Evolutionary conservation across 2,113 vertebrate species (phyloP), one percentile per base, ranked within the genome.

Genomic region (Eretmochelys imbricata): DNA sequence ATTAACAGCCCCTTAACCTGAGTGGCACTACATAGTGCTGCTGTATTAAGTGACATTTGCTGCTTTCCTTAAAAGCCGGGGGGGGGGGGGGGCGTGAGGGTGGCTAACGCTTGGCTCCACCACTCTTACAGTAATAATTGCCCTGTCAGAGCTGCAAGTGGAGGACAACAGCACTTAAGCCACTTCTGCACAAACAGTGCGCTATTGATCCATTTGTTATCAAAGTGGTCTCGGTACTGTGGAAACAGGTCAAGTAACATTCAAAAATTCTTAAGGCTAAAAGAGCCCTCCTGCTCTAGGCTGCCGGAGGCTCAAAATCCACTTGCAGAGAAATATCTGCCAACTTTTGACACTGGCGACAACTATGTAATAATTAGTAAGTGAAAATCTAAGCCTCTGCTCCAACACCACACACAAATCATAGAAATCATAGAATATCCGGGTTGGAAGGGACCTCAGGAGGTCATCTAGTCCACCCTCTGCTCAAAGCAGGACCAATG

Each of bases 161-260:
- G 97, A 98, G 19, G 95, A 98, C 98, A 98, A 98, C 98, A 98
- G 98, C 98, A 99, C 99, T 99, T 99, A 99, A 99, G 99, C 99
- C 99, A 98, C 98, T 99, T 98, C 98, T 97, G 98, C 98, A 98
- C 98, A 99, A 98, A 98, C 98, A 97, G 91, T 82, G 94, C 98
- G 98, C 97, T 99, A 99, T 99, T 97, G 99, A 99, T 99, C 98
- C 93, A 89, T 97, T 97, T 98, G 98, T 98, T 98, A 99, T 99
- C 98, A 98, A 98, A 98, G 98, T 98, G 89, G 94, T 72, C 97
- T 96, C 93, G 81, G 95, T 94, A 95, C 93, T 94, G 76, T 3
- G 4, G 95, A 97, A 92, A 97, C 95, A 94, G 96, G 88, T 96
- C 97, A 96, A 97, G 93, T 80, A 95, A 96, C 96, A 96, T 94